Percentiles rank a stretch among this genome's conserved stretches.
These are phyloP conservation scores for Phyllostomus hastatus DNA, from an alignment of 2,113 vertebrate species.

Conservation along the genomic window DNA sequence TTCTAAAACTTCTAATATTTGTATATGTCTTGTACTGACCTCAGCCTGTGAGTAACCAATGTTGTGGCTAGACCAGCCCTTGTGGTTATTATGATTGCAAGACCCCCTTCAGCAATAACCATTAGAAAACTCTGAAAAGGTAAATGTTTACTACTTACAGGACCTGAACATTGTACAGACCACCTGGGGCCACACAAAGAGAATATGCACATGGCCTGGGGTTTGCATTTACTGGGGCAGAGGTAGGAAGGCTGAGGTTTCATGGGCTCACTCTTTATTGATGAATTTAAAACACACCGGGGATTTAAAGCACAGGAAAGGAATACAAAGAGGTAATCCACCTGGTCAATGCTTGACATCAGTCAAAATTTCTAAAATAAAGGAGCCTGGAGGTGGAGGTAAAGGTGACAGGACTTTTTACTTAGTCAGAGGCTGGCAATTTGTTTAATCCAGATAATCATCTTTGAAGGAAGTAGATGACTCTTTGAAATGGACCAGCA, in stretches of 20 bases:
- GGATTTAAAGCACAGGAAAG: neutral
- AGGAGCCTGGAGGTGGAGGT: neutral
- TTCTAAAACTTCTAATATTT: slow-evolving; percentile 9
- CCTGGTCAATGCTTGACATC: neutral
- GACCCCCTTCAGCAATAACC: neutral
- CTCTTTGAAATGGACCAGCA: neutral
- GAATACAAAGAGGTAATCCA: neutral
- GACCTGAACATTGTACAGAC: neutral
- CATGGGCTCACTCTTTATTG: neutral
- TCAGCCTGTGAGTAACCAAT: neutral
- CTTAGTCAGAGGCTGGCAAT: neutral
- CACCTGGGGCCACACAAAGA: neutral
- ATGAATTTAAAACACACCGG: neutral
- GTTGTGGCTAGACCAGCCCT: neutral
- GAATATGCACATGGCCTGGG: neutral
- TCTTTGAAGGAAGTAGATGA: neutral
- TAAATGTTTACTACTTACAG: neutral
- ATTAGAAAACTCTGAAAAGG: neutral
- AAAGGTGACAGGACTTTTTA: neutral
- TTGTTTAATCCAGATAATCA: neutral
- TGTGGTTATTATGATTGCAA: neutral
- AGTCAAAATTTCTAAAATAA: neutral
- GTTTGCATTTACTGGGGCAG: neutral
- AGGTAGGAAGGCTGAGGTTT: neutral
- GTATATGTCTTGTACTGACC: neutral